phyloP scores from a whole-genome alignment of 2,797 vertebrate genomes.

The Scleropages formosus region DNA sequence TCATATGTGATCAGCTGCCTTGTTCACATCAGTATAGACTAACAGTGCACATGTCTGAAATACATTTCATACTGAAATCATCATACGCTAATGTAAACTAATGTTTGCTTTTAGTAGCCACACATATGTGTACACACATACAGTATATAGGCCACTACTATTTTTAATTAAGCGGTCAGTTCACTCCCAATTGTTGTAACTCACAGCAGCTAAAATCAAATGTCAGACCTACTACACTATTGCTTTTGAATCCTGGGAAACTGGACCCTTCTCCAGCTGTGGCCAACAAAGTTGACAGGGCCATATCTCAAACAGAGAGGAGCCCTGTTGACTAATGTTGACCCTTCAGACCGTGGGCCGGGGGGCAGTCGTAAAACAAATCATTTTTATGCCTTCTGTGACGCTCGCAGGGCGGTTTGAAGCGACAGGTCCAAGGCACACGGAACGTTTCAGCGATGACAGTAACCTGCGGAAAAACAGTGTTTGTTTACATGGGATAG shows the following conservation, averaged over 20 bases:
- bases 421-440: not conserved
- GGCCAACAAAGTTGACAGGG: not conserved
- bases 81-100: no score
- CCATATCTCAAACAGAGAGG: not conserved
- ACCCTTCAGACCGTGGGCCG: conserved; percentile 3
- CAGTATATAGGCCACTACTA: no score
- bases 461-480: not conserved
- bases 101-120: no score
- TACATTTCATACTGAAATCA: no score
- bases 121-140: no score
- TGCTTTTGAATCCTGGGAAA: not conserved
- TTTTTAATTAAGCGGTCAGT: no score
- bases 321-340: conserved; percentile 6
- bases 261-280: not conserved
- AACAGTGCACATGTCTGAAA: no score
- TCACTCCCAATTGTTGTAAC: not conserved
- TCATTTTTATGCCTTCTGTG: conserved; percentile 22
- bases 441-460: not conserved
- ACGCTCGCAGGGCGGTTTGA: not conserved
- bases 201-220: not conserved
- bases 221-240: not conserved
- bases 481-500: not conserved
- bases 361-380: not conserved
- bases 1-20: no score
- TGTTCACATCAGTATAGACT: no score